These are phyloP conservation scores for Heliangelus exortis DNA, from an alignment of 2,797 vertebrate species.

Conservation along the genomic window DNA sequence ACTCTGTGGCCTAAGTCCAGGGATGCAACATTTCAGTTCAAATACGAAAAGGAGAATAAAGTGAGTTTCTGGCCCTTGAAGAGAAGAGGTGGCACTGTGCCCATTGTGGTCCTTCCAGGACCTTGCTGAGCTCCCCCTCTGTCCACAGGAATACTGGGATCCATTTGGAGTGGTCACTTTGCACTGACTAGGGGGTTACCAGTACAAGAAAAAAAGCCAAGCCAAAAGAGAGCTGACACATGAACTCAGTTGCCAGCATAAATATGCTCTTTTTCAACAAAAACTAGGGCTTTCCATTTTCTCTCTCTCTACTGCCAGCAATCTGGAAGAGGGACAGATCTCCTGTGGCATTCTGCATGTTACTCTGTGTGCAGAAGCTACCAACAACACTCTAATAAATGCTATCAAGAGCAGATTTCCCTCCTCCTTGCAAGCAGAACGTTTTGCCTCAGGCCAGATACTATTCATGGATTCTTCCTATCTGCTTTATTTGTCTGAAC, in stretches of 20 bases:
- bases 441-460: neutral
- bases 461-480: neutral
- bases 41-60: neutral
- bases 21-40: neutral
- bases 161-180: neutral
- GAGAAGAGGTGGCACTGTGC: rapidly evolving
- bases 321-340: neutral
- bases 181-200: neutral
- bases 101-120: neutral
- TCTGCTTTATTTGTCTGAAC: neutral
- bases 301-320: neutral
- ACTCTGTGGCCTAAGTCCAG: neutral
- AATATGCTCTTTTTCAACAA: neutral
- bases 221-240: neutral
- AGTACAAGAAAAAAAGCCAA: neutral
- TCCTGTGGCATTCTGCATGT: neutral
- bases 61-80: neutral
- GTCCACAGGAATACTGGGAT: neutral
- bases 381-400: neutral
- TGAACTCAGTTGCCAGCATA: neutral
- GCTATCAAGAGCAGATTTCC: neutral
- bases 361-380: neutral
- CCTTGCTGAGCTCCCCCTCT: neutral
- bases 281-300: neutral
- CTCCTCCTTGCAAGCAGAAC: neutral